Percentiles rank a stretch among this genome's conserved stretches.
phyloP scores from a whole-genome alignment of 2,888 invertebrate species.

The Clistopyga incitator region DNA sequence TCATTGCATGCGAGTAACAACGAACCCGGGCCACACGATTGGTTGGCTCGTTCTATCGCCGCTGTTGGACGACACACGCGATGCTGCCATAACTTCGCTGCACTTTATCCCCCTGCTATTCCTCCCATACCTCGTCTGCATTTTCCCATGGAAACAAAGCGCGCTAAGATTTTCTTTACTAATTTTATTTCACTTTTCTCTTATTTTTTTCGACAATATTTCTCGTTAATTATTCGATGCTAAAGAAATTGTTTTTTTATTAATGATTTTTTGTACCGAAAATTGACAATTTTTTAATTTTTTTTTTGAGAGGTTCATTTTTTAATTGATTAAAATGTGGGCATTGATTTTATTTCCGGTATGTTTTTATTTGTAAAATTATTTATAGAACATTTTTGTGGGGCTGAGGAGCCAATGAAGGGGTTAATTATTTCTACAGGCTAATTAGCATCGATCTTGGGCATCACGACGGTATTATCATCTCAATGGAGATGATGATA shows the following conservation, averaged over 20 bases:
- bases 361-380: not conserved
- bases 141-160: constrained; percentile 26
- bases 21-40: constrained; percentile 65
- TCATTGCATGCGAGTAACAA: constrained; percentile 65
- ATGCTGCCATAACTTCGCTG: constrained; percentile 70
- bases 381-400: not conserved
- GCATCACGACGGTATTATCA: not conserved
- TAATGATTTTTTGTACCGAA: too few species aligned
- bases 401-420: not conserved
- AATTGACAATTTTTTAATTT: too few species aligned
- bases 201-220: not conserved
- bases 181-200: not conserved
- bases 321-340: too few species aligned
- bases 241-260: too few species aligned
- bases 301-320: too few species aligned
- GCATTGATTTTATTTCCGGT: too few species aligned
- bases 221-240: not conserved
- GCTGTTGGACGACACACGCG: constrained; percentile 68
- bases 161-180: not conserved
- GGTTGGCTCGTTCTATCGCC: constrained; percentile 52
- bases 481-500: not conserved
- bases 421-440: not conserved
- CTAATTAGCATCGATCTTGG: not conserved
- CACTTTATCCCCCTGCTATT: constrained; percentile 46
- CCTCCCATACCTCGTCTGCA: constrained; percentile 8